Base-by-base conservation (phyloP, 2,888 invertebrate species). In the Alcis repandata region DNA sequence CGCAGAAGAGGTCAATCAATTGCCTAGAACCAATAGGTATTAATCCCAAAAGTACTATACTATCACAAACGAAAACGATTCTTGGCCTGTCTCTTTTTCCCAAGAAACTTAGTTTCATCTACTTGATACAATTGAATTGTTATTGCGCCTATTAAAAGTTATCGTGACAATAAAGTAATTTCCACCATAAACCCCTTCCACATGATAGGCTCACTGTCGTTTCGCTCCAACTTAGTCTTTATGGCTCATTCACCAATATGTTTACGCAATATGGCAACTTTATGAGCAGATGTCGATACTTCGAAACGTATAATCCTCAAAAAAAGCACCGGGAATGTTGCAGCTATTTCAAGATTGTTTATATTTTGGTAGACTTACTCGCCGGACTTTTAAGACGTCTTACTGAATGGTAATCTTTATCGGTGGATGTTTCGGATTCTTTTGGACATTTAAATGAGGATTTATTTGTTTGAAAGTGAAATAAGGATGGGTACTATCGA, bases 231-330 rank as follows among this genome's bases (percentile, higher is more conserved):
- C 48, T 71, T 69, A 71, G 56, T 41, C 64, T 77, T 79, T 79
- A 78, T 70, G 77, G 71, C 74, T 73, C 77, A 73, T 78, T 76
- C 74, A 73, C 73, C 75, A 74, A 79, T 78, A 79, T 84, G 82
- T 82, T 83, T 81, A 80, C 77, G 79, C 78, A 82, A 80, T 81
- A 83, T 79, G 76, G 75, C 64, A 72, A 69, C 73, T 85, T 86
- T 83, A 84, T 76, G 81, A 79, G 72, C 78, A 75, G 74, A 83
- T 82, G 83, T 76, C 83, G 82, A 86, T 85, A 75, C 78, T 76
- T 76, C 51, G 40, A 58, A 57, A 51, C 52, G 56, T 54, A 46
- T 77, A 79, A 79, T 73, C 79, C 77, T 75, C 76, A 67, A 69
- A 69, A 72, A 64, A 60, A 62, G 13, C 49, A 48, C 51, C 56